Conservation (phyloP, 2,797 vertebrate species). For the Gephyroberyx darwinii region DNA sequence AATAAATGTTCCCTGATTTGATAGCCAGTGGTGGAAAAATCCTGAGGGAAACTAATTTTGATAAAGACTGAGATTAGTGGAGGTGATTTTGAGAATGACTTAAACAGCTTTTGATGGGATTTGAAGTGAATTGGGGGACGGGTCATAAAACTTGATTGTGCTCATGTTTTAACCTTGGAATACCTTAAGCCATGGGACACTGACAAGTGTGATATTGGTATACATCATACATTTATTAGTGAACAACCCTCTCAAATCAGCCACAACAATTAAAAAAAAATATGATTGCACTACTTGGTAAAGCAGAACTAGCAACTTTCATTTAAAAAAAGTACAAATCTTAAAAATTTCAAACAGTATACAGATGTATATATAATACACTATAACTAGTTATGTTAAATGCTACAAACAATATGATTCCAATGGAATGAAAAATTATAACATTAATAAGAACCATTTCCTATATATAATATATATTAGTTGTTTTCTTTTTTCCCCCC, state of each 20-base stretch:
- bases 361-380: constrained; percentile 99
- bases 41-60: not conserved
- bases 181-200: constrained; percentile 20
- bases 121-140: not conserved
- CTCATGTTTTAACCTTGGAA: not conserved
- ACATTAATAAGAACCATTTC: constrained; percentile 99
- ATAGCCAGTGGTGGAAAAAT: not conserved
- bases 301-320: constrained; percentile 99
- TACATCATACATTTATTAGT: constrained; percentile 99
- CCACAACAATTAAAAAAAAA: constrained; percentile 99
- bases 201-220: constrained; percentile 82
- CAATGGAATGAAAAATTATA: constrained; percentile 99
- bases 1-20: not conserved
- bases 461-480: constrained; percentile 99
- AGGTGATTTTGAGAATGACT: no score
- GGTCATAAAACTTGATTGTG: not conserved
- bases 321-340: constrained; percentile 99
- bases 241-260: constrained; percentile 99
- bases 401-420: constrained; percentile 99
- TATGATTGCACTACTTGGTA: constrained; percentile 99
- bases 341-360: constrained; percentile 99
- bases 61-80: not conserved
- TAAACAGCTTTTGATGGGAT: not conserved
- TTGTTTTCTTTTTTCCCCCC: constrained; percentile 87
- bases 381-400: constrained; percentile 99